A percentile compares a stretch with the other conserved stretches of the same genome.
Conservation (phyloP, 2,888 invertebrate species). For the Drosophila putrida region DNA sequence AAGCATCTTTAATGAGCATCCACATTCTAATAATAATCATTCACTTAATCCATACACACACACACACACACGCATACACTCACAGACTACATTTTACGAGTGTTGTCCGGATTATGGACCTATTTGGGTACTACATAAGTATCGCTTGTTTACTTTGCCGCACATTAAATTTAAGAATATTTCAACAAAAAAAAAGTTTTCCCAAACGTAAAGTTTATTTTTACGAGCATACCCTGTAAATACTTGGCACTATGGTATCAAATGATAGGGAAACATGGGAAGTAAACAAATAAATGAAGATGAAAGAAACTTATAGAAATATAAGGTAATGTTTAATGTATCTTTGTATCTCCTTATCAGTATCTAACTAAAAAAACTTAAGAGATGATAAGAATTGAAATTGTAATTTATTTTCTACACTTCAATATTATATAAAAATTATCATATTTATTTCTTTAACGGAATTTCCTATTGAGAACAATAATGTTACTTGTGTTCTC, state of each 20-base stretch:
- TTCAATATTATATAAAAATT: no score
- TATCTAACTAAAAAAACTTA: no score
- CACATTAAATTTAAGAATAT: slow-evolving; percentile 64
- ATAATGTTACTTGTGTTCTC: neutral
- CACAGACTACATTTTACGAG: slow-evolving; percentile 40
- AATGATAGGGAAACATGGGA: neutral
- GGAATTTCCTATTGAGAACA: neutral
- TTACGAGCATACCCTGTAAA: slow-evolving; percentile 44
- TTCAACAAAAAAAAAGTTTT: slow-evolving; percentile 39
- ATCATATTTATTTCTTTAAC: neutral
- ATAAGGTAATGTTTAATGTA: no score
- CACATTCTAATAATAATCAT: slow-evolving; percentile 58
- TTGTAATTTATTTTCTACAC: no score
- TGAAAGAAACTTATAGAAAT: no score
- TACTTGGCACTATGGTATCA: neutral
- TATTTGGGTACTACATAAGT: slow-evolving; percentile 56
- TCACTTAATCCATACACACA: slow-evolving; percentile 43
- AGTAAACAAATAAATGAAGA: no score
- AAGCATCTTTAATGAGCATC: slow-evolving; percentile 49
- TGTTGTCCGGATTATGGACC: slow-evolving; percentile 46
- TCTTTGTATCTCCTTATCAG: no score
- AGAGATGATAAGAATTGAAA: no score
- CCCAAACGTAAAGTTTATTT: slow-evolving; percentile 48
- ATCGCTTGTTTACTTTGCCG: slow-evolving; percentile 63
- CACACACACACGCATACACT: neutral